Evolutionary conservation across 2,888 invertebrate genomes (phyloP), one percentile per base, ranked within the genome.

Genomic region (Pachycephus smyrnensis): DNA sequence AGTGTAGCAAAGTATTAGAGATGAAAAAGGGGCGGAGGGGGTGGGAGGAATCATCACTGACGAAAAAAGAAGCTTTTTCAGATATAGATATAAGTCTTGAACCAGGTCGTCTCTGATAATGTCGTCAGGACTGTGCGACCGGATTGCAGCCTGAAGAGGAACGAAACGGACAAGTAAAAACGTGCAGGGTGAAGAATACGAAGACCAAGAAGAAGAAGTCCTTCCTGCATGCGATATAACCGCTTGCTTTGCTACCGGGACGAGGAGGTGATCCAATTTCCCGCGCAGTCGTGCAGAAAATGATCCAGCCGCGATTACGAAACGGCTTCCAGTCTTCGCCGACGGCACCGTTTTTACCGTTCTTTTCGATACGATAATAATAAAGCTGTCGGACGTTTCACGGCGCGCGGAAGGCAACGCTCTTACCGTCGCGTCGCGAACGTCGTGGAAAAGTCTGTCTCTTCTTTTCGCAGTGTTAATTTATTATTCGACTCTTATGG

Each of bases 231-330:
- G 88, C 87, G 85, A 87, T 85, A 82, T 76, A 73, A 80, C 75
- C 78, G 68, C 79, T 80, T 80, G 79, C 78, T 75, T 75, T 69
- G 76, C n/a, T 30, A 55, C 78, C 79, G 79, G 78, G 81, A 79
- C 35, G 75, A 79, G 86, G 85, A 88, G 90, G 88, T 91, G 91
- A 91, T 91, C 91, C 90, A 91, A 91, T 91, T 91, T 91, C 89
- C 88, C 88, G 89, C 81, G 89, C 91, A 90, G 90, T 91, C 91
- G 91, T 91, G 91, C 91, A 90, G 91, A 91, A 91, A 91, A 91
- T 91, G 88, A 91, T 91, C 88, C 87, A 84, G 84, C 86, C 85
- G 86, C 89, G 89, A 90, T 91, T 91, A 90, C 88, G 89, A 91
- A 91, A 91, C 89, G 88, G 89, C 90, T 90, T 89, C 90, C 88